phyloP scores from a whole-genome alignment of 2,113 vertebrate genomes.

The Mungos mungo region DNA sequence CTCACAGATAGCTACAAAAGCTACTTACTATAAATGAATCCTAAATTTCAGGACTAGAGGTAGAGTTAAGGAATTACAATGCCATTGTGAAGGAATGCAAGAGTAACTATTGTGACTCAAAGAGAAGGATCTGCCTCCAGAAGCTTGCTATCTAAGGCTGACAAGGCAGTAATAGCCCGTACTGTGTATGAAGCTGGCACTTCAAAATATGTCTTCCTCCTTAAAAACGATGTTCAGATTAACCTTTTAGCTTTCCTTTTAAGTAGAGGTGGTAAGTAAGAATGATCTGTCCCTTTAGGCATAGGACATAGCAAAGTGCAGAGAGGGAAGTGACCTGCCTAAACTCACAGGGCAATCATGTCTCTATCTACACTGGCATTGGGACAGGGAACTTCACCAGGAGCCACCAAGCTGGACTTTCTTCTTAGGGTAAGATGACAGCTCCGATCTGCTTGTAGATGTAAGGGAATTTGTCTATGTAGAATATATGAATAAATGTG shows the following conservation, averaged over 20 bases:
- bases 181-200: constrained; percentile 29
- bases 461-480: not conserved
- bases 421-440: not conserved
- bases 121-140: not conserved
- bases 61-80: not conserved
- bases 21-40: not conserved
- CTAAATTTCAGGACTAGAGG: constrained; percentile 29
- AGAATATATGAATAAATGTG: not conserved
- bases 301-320: not conserved
- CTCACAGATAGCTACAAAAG: not conserved
- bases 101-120: not conserved
- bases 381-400: not conserved
- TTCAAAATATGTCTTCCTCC: constrained; percentile 6
- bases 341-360: constrained; percentile 8
- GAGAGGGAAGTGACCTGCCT: constrained; percentile 21
- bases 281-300: not conserved
- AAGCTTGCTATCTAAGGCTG: not conserved
- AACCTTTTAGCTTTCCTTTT: constrained; percentile 43
- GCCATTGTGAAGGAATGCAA: constrained; percentile 31
- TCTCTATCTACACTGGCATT: not conserved
- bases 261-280: not conserved
- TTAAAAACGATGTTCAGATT: constrained; percentile 26
- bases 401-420: not conserved
- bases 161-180: constrained; percentile 37
- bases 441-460: not conserved